Conservation (phyloP, 2,888 invertebrate species). For the Cerceris ruficornis region DNA sequence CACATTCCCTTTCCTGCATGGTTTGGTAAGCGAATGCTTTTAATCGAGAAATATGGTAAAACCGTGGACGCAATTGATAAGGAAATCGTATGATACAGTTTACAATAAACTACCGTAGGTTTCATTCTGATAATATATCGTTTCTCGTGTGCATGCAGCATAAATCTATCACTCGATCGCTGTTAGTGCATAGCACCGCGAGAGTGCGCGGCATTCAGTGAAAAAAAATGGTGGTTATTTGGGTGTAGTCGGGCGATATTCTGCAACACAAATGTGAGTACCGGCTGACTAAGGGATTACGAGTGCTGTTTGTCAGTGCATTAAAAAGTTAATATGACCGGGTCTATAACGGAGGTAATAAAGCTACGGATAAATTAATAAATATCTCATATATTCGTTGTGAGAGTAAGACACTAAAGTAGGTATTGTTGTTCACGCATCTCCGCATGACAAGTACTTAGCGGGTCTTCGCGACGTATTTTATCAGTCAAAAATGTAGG, state of each 20-base stretch:
- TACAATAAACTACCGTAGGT: constrained; percentile 10
- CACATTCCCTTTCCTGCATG: too few relatives aligned
- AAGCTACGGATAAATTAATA: constrained; percentile 53
- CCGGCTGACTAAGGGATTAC: constrained; percentile 67
- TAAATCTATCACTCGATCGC: constrained; percentile 41
- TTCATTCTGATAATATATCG: constrained; percentile 21
- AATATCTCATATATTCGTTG: constrained; percentile 51
- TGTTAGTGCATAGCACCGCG: constrained; percentile 63
- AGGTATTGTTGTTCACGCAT: constrained; percentile 68
- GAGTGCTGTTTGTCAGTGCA: constrained; percentile 66
- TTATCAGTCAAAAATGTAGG: constrained; percentile 63
- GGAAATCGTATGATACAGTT: constrained; percentile 21
- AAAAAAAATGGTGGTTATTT: constrained; percentile 79
- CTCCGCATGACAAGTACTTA: constrained; percentile 71
- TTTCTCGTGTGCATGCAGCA: constrained; percentile 28
- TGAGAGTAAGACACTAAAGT: constrained; percentile 57
- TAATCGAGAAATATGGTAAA: too few relatives aligned
- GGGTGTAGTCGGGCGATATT: constrained; percentile 78
- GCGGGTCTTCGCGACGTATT: constrained; percentile 41
- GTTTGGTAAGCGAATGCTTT: too few relatives aligned
- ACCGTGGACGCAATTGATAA: background rate
- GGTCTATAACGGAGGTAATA: constrained; percentile 56
- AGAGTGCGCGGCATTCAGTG: constrained; percentile 62
- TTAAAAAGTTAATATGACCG: constrained; percentile 64
- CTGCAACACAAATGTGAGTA: constrained; percentile 76